Percentiles rank a stretch among this genome's conserved stretches.
phyloP scores from a whole-genome alignment of 2,888 invertebrate genomes.

The Acanthacorydalis orientalis region DNA sequence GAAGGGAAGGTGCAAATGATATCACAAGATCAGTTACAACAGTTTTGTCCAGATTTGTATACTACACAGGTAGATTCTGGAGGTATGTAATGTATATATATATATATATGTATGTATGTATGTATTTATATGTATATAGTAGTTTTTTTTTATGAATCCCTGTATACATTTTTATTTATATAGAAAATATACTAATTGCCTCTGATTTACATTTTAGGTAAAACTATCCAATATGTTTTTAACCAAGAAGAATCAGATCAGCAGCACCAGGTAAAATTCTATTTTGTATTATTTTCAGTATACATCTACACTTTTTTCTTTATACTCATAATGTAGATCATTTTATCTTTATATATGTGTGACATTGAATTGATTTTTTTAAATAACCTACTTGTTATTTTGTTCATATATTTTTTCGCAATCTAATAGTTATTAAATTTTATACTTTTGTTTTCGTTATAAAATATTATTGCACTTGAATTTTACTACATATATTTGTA shows the following conservation, averaged over 20 bases:
- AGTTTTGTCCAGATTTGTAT: conserved; percentile 43
- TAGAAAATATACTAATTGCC: background rate
- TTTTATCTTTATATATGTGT: too few relatives aligned
- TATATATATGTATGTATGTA: background rate
- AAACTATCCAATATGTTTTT: background rate
- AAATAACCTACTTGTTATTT: too few relatives aligned
- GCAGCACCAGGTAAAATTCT: background rate
- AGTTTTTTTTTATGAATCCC: too few relatives aligned
- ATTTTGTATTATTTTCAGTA: background rate
- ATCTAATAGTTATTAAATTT: too few relatives aligned
- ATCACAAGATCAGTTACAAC: conserved; percentile 41
- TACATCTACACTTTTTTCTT: background rate
- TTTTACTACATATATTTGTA: too few relatives aligned
- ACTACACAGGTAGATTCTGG: conserved; percentile 12
- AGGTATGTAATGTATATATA: background rate
- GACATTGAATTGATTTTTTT: too few relatives aligned
- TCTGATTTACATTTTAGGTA: background rate
- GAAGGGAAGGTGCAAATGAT: conserved; percentile 34
- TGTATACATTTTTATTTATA: too few relatives aligned
- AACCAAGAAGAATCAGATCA: conserved; percentile 1
- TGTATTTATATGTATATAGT: background rate
- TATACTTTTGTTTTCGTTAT: too few relatives aligned
- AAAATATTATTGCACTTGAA: too few relatives aligned
- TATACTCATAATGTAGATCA: too few relatives aligned
- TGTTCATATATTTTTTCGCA: too few relatives aligned